Percentiles rank a stretch among this genome's conserved stretches.
phyloP scores from a whole-genome alignment of 2,888 invertebrate genomes.

The Drosophila maculinotata region DNA sequence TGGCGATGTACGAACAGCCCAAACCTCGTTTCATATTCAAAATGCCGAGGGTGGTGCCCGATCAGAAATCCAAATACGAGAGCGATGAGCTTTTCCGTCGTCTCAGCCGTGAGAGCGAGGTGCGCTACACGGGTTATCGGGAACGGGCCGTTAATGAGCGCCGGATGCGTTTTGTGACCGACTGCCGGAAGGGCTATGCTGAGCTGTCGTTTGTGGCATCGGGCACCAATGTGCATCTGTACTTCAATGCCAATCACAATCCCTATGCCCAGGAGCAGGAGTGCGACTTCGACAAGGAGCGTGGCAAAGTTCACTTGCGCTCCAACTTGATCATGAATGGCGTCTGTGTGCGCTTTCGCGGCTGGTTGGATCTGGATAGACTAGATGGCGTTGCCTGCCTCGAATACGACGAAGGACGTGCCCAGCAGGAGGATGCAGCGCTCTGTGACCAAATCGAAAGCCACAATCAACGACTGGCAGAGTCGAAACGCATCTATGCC shows the following conservation, averaged over 20 bases:
- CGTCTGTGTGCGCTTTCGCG: slow-evolving; percentile 97
- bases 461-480: slow-evolving; percentile 58
- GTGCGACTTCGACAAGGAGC: slow-evolving; percentile 97
- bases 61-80: slow-evolving; percentile 98
- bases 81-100: slow-evolving; percentile 97
- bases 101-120: slow-evolving; percentile 97
- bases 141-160: slow-evolving; percentile 96
- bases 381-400: slow-evolving; percentile 96
- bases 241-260: slow-evolving; percentile 88
- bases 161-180: slow-evolving; percentile 94
- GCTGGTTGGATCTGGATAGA: slow-evolving; percentile 95
- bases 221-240: slow-evolving; percentile 96
- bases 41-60: slow-evolving; percentile 98
- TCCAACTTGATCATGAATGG: slow-evolving; percentile 98
- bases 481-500: slow-evolving; percentile 59
- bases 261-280: slow-evolving; percentile 90
- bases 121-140: slow-evolving; percentile 96
- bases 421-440: slow-evolving; percentile 94
- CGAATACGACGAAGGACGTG: slow-evolving; percentile 95
- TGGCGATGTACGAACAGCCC: slow-evolving; percentile 95
- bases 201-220: slow-evolving; percentile 96
- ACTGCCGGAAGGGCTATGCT: slow-evolving; percentile 96
- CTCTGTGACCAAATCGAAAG: slow-evolving; percentile 86
- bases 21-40: slow-evolving; percentile 95
- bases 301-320: slow-evolving; percentile 96